Conservation (phyloP, 2,797 vertebrate genomes). For the Taenioides sp. region DNA sequence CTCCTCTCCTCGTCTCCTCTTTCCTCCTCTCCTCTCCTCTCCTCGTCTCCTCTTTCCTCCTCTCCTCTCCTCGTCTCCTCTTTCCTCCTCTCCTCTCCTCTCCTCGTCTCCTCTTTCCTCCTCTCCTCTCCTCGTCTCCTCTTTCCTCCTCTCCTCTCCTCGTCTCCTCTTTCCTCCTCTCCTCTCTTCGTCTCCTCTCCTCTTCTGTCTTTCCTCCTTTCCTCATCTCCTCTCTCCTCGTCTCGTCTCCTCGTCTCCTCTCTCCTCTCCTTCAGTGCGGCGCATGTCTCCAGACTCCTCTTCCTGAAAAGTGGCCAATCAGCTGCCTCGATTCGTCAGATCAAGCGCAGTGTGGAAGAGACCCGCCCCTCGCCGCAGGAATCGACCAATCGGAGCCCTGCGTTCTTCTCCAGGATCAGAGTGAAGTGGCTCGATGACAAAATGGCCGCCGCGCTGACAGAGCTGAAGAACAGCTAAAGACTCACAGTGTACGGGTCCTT, state of each 20-base stretch:
- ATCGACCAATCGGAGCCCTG: neutral
- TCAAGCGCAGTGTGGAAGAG: neutral
- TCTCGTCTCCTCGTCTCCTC: neutral
- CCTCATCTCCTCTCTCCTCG: too few species aligned
- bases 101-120: neutral
- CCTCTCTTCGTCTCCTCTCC: neutral
- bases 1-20: too few species aligned
- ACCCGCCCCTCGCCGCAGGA: neutral
- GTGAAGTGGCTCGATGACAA: neutral
- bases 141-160: too few species aligned
- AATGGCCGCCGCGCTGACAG: neutral
- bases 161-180: neutral
- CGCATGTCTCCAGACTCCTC: neutral
- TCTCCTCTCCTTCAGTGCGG: neutral
- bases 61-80: neutral
- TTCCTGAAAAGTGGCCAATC: slow-evolving; percentile 10
- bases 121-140: neutral
- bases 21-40: too few species aligned
- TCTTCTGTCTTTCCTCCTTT: neutral
- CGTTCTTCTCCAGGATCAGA: slow-evolving; percentile 6
- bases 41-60: neutral
- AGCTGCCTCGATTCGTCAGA: neutral
- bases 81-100: neutral
- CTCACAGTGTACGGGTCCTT: too few species aligned
- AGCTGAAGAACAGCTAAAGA: neutral